These are phyloP conservation scores for Chironomus striatipennis DNA, from an alignment of 1,140 invertebrate species.

Conservation along the genomic window DNA sequence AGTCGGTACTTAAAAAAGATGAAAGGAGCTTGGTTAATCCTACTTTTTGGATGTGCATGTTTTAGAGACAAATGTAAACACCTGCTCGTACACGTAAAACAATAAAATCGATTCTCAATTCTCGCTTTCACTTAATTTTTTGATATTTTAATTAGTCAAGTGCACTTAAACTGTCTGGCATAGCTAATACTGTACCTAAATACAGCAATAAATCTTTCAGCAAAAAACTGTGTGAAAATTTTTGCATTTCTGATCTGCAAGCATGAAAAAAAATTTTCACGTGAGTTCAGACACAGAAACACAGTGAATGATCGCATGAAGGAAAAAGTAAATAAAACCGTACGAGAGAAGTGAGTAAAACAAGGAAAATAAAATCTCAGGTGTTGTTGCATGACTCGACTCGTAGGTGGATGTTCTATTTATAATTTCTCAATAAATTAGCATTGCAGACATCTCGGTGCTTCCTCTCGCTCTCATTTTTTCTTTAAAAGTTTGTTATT, in stretches of 20 bases:
- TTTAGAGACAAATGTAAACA: too few species aligned
- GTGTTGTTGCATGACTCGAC: neutral
- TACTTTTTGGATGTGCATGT: too few species aligned
- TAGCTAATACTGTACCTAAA: neutral
- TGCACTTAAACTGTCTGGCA: neutral
- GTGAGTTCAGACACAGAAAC: neutral
- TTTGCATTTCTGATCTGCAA: neutral
- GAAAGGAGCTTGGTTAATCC: too few species aligned
- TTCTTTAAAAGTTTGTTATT: neutral
- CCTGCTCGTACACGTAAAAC: too few species aligned
- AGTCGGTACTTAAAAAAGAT: too few species aligned
- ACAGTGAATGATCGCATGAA: neutral
- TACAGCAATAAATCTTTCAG: neutral
- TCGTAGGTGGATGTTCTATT: neutral
- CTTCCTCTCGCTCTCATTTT: neutral
- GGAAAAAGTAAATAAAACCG: neutral
- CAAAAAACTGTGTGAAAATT: neutral
- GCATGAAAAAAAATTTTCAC: neutral
- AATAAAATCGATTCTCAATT: too few species aligned
- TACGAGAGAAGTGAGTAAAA: neutral
- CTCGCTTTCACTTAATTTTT: neutral
- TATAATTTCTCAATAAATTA: neutral
- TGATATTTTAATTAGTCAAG: constrained; percentile 1
- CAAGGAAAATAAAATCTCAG: neutral
- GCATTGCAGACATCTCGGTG: neutral